A percentile compares a stretch with the other conserved stretches of the same genome.
Conservation (phyloP, 2,888 invertebrate genomes). For the Elysia crispata region DNA sequence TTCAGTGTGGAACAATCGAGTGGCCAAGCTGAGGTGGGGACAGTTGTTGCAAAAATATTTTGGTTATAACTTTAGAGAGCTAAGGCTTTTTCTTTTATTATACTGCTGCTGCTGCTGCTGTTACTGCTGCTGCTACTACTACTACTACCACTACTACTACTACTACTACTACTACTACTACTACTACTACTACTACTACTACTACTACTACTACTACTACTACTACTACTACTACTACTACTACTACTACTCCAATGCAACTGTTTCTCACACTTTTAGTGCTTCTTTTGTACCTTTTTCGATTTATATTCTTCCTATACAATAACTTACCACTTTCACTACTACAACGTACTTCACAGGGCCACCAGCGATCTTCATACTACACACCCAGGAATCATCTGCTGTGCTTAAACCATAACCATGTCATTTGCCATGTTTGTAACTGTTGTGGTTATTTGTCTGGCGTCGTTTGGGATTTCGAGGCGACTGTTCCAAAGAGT, state of each 20-base stretch:
- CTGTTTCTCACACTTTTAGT: slow-evolving; percentile 25
- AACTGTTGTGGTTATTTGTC: background rate
- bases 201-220: slow-evolving; percentile 40
- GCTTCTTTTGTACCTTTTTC: slow-evolving; percentile 32
- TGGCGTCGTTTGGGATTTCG: background rate
- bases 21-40: too few species aligned
- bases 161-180: slow-evolving; percentile 36
- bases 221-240: slow-evolving; percentile 36
- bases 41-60: too few species aligned
- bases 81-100: too few species aligned
- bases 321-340: too few species aligned
- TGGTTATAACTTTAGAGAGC: too few species aligned
- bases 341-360: too few species aligned
- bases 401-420: too few species aligned
- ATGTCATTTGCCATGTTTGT: too few species aligned
- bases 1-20: too few species aligned
- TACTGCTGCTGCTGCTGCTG: slow-evolving; percentile 30
- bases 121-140: slow-evolving; percentile 35
- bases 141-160: slow-evolving; percentile 35
- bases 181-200: slow-evolving; percentile 36
- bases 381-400: too few species aligned
- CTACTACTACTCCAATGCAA: slow-evolving; percentile 32
- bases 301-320: slow-evolving; percentile 23
- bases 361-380: too few species aligned
- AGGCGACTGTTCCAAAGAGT: slow-evolving; percentile 3